Evolutionary conservation across 2,113 vertebrate species (phyloP).

Genomic region (Mustela lutreola): DNA sequence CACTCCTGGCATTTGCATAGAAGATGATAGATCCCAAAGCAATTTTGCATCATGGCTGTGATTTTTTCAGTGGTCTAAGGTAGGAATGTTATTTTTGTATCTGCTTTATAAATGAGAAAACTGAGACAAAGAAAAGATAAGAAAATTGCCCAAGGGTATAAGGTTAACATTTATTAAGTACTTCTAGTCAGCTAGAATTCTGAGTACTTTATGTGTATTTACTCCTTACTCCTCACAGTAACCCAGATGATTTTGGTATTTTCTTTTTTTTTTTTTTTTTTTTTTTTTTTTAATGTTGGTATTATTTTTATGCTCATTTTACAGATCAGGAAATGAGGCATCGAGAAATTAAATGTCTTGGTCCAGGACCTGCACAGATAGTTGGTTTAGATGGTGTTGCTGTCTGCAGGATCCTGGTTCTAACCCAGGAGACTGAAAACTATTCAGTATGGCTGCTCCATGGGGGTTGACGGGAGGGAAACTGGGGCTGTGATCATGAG

Average conservation of each 20-base stretch:
- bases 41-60: conserved; percentile 21
- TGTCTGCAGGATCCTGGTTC: not conserved
- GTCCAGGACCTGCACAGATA: not conserved
- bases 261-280: not conserved
- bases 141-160: not conserved
- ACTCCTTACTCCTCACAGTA: not conserved
- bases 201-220: not conserved
- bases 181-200: not conserved
- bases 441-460: not conserved
- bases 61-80: not conserved
- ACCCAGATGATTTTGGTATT: not conserved
- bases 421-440: not conserved
- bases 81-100: not conserved
- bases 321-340: not conserved
- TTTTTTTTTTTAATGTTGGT: not conserved
- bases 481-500: fast-evolving
- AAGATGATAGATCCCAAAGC: not conserved
- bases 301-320: not conserved
- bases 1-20: not conserved
- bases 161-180: not conserved
- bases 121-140: not conserved
- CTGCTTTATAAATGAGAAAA: conserved; percentile 55
- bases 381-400: not conserved
- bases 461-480: not conserved
- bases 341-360: not conserved